Conservation (phyloP, 2,797 vertebrate species). For the Coilia nasus region DNA sequence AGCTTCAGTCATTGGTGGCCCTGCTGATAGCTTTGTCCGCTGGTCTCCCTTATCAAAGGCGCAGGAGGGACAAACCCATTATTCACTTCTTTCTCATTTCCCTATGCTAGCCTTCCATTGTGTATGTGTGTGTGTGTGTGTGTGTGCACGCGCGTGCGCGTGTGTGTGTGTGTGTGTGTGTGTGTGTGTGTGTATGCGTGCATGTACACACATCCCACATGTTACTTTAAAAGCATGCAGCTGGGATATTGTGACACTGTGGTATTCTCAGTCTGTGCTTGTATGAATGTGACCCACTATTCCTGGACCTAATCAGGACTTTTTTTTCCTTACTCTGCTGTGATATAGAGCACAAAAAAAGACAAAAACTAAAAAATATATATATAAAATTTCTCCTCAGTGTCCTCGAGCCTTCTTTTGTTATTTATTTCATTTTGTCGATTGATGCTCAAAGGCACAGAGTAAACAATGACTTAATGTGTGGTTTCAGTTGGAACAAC, state of each 20-base stretch:
- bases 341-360: background rate
- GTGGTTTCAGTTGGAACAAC: background rate
- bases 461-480: background rate
- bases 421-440: background rate
- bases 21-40: constrained; percentile 25
- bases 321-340: background rate
- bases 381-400: background rate
- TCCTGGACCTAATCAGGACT: background rate
- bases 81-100: background rate
- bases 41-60: constrained; percentile 26
- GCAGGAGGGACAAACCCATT: constrained; percentile 24
- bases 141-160: background rate
- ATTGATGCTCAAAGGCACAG: background rate
- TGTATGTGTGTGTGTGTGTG: background rate
- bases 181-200: background rate
- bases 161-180: background rate
- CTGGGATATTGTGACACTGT: background rate
- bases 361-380: background rate
- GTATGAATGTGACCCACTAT: background rate
- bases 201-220: background rate
- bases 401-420: background rate
- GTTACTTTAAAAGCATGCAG: background rate
- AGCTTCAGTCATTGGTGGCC: background rate
- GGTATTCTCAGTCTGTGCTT: background rate
- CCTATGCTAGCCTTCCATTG: background rate